Evolutionary conservation across 2,888 invertebrate species (phyloP).

Genomic region (Agelastica alni): DNA sequence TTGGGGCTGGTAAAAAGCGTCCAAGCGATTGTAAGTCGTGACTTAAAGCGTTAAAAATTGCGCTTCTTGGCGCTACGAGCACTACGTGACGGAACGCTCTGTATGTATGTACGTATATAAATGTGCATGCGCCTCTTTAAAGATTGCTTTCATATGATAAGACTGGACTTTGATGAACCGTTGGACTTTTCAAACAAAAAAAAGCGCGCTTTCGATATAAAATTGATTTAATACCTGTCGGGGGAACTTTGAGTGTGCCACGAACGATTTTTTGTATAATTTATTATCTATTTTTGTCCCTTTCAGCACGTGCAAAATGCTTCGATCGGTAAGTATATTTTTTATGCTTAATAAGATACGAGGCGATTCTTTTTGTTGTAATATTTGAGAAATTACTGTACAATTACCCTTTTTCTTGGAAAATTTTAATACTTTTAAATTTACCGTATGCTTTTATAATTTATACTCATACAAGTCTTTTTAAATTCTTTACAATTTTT

Average conservation of each 20-base stretch:
- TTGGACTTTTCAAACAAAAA: neutral
- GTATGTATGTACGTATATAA: slow-evolving; percentile 14
- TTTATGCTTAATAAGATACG: too few species aligned
- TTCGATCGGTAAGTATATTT: too few species aligned
- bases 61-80: slow-evolving; percentile 26
- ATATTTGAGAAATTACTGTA: too few species aligned
- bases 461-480: too few species aligned
- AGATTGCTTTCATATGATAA: slow-evolving; percentile 10
- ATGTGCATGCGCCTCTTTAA: slow-evolving; percentile 11
- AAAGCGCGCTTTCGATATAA: neutral
- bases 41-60: slow-evolving; percentile 29
- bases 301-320: too few species aligned
- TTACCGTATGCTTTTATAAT: too few species aligned
- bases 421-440: too few species aligned
- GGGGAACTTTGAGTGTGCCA: neutral
- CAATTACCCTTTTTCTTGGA: too few species aligned
- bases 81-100: slow-evolving; percentile 22
- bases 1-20: slow-evolving; percentile 22
- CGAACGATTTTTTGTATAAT: too few species aligned
- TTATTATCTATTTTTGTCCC: too few species aligned
- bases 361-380: too few species aligned
- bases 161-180: slow-evolving; percentile 11
- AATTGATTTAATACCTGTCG: slow-evolving; percentile 4
- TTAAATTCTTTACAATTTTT: too few species aligned
- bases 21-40: slow-evolving; percentile 24